Percentiles rank a stretch among this genome's conserved stretches.
Conservation (phyloP, 2,797 vertebrate species). For the Melanotaenia parkinsoni region DNA sequence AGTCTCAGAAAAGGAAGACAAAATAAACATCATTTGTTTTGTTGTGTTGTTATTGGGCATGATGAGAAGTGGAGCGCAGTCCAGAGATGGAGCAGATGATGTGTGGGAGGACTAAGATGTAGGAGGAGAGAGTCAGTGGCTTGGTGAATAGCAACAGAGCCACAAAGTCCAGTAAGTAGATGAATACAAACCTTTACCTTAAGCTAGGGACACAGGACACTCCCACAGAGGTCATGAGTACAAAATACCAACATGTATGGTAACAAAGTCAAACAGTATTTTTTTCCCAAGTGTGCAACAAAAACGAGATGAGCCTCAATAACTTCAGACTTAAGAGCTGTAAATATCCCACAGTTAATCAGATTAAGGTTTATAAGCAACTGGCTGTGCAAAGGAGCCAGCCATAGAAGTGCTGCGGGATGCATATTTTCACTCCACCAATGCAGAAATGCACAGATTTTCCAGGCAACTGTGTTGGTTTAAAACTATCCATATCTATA, state of each 20-base stretch:
- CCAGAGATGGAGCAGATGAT: conserved; percentile 72
- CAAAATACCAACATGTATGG: neutral
- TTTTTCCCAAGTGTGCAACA: conserved; percentile 21
- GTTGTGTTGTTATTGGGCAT: conserved; percentile 54
- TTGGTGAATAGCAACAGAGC: conserved; percentile 58
- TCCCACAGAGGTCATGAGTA: conserved; percentile 25
- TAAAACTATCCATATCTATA: neutral
- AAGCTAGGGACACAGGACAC: conserved; percentile 5
- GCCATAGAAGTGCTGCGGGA: conserved; percentile 26
- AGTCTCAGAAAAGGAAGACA: conserved; percentile 2
- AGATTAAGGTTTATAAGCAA: conserved; percentile 74
- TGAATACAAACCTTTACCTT: conserved; percentile 30
- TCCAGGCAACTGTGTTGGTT: neutral
- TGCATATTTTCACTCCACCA: conserved; percentile 40
- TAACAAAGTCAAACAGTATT: neutral
- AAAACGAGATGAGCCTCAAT: conserved; percentile 68
- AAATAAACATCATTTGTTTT: conserved; percentile 38
- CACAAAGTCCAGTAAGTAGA: conserved; percentile 43
- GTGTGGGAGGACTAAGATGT: conserved; percentile 72
- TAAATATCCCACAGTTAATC: conserved; percentile 79
- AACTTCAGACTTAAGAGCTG: conserved; percentile 68
- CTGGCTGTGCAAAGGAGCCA: conserved; percentile 31
- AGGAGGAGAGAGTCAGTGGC: conserved; percentile 70
- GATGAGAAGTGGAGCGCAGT: conserved; percentile 48
- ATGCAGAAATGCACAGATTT: neutral